Evolutionary conservation across 2,797 vertebrate genomes (phyloP).

Genomic region (Salarias fasciatus): DNA sequence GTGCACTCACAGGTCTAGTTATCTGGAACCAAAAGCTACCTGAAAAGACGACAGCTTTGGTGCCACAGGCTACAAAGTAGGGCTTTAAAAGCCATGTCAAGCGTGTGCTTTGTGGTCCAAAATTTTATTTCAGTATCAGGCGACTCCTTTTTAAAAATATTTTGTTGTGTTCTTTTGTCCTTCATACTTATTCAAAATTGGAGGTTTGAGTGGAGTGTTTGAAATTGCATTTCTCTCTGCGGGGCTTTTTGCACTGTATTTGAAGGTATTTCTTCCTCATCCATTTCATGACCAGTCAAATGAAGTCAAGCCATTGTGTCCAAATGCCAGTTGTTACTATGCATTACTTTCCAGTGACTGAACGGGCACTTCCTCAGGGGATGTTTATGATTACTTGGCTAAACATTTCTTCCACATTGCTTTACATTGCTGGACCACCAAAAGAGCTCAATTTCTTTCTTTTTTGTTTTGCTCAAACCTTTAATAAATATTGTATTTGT

Average conservation of each 20-base stretch:
- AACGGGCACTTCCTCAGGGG: constrained; percentile 22
- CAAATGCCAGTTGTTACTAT: constrained; percentile 35
- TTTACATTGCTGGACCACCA: constrained; percentile 14
- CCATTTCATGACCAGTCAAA: constrained; percentile 42
- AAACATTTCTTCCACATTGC: constrained; percentile 4
- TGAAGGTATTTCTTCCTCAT: constrained; percentile 22
- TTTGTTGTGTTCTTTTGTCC: constrained; percentile 37
- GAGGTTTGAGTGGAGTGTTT: constrained; percentile 33
- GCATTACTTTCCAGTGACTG: constrained; percentile 37
- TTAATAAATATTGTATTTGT: too few relatives aligned
- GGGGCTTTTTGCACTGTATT: not conserved
- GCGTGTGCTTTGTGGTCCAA: constrained; percentile 34
- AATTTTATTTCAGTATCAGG: constrained; percentile 37
- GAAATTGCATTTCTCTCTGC: constrained; percentile 39
- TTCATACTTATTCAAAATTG: constrained; percentile 50
- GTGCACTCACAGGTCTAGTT: constrained; percentile 65
- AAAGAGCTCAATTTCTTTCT: not conserved
- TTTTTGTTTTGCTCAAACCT: not conserved
- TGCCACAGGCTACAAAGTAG: constrained; percentile 34
- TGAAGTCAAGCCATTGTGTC: not conserved
- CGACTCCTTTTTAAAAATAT: not conserved
- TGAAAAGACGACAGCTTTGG: constrained; percentile 46
- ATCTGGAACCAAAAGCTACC: constrained; percentile 66
- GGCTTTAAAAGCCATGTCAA: constrained; percentile 48
- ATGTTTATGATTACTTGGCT: constrained; percentile 25